Conservation (phyloP, 2,888 invertebrate genomes). For the Carabus problematicus region DNA sequence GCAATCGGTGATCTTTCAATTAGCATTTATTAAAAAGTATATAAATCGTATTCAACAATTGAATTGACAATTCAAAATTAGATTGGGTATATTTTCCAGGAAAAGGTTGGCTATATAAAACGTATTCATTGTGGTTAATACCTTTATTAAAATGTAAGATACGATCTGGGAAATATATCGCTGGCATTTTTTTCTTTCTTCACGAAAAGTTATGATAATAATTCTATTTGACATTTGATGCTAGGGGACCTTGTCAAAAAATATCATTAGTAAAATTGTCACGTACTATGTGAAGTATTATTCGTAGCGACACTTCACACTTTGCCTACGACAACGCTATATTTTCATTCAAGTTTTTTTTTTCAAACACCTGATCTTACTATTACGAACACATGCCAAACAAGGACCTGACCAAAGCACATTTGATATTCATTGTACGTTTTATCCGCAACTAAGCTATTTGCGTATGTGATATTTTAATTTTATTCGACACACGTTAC, state of each 20-base stretch:
- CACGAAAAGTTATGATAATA: no score
- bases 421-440: background rate
- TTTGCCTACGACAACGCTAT: background rate
- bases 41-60: no score
- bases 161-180: no score
- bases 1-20: no score
- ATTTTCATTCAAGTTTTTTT: background rate
- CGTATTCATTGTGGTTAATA: no score
- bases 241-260: background rate
- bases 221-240: no score
- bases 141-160: no score
- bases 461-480: conserved; percentile 11
- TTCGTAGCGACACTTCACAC: background rate
- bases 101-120: no score
- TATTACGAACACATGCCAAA: background rate
- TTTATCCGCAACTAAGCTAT: background rate
- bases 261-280: conserved; percentile 8
- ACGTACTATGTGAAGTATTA: background rate
- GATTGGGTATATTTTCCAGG: no score
- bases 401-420: background rate
- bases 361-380: background rate
- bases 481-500: conserved; percentile 8
- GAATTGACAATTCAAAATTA: no score
- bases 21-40: no score
- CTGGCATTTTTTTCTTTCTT: no score